These are phyloP conservation scores for Melieria omissa DNA, from an alignment of 2,888 invertebrate genomes.

Conservation along the genomic window DNA sequence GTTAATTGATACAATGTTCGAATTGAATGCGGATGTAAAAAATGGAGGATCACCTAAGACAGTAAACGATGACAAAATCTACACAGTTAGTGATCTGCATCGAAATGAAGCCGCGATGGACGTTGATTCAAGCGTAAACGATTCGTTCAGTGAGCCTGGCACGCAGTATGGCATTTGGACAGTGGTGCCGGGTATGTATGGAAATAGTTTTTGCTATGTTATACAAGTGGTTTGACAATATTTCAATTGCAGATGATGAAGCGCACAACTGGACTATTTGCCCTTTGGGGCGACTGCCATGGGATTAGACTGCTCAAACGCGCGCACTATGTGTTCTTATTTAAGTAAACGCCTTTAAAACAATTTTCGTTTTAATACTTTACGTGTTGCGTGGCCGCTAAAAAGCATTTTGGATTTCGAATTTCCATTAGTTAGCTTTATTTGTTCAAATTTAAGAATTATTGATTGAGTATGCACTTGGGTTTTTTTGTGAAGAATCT, in stretches of 20 bases:
- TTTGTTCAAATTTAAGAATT: not conserved
- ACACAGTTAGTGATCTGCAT: constrained; percentile 46
- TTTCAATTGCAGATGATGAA: constrained; percentile 47
- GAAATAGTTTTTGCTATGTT: no score
- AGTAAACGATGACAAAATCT: constrained; percentile 37
- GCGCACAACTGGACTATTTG: constrained; percentile 56
- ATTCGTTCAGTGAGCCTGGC: not conserved
- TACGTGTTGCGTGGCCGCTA: not conserved
- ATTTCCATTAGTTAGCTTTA: not conserved
- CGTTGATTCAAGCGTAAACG: constrained; percentile 7
- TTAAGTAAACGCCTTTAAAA: not conserved
- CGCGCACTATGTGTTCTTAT: no score
- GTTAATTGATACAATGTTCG: constrained; percentile 48
- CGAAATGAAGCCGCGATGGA: constrained; percentile 28
- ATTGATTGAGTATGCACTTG: no score
- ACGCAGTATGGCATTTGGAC: constrained; percentile 51
- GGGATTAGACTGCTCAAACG: constrained; percentile 47
- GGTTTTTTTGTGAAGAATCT: no score
- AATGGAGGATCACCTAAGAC: constrained; percentile 9
- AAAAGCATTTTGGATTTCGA: not conserved
- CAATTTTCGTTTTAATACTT: not conserved
- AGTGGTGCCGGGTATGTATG: constrained; percentile 50
- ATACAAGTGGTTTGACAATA: not conserved
- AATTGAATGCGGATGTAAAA: constrained; percentile 22
- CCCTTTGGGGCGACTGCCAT: constrained; percentile 60